Conservation (phyloP, 2,888 invertebrate species). For the Lumbricus terrestris region DNA sequence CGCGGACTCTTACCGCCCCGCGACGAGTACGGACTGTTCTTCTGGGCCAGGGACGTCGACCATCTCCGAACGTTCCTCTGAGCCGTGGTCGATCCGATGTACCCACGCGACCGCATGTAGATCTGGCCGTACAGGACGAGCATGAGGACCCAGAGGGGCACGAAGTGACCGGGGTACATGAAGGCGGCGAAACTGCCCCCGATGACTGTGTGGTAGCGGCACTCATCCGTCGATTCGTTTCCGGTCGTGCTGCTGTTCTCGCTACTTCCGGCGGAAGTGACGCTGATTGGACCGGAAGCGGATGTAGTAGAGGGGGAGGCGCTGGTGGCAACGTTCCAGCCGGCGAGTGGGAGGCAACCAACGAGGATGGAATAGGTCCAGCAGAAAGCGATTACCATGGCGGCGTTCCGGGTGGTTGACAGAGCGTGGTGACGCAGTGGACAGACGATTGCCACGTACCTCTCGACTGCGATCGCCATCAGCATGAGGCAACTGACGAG, state of each 20-base stretch:
- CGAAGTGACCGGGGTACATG: conserved; percentile 34
- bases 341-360: conserved; percentile 46
- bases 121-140: conserved; percentile 33
- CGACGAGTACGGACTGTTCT: not conserved
- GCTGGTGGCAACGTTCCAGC: conserved; percentile 42
- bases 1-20: conserved; percentile 11
- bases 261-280: not conserved
- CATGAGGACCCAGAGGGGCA: conserved; percentile 33
- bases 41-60: conserved; percentile 18
- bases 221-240: conserved; percentile 15
- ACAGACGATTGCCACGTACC: conserved; percentile 46
- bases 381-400: conserved; percentile 38
- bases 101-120: conserved; percentile 28
- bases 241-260: not conserved
- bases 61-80: conserved; percentile 25
- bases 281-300: not conserved
- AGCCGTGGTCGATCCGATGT: not conserved
- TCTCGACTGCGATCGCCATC: conserved; percentile 46
- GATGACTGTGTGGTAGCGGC: conserved; percentile 32
- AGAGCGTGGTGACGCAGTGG: conserved; percentile 44
- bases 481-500: conserved; percentile 36
- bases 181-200: conserved; percentile 32
- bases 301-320: not conserved
- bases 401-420: conserved; percentile 41
- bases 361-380: conserved; percentile 42